A percentile compares a stretch with the other conserved stretches of the same genome.
These are phyloP conservation scores for Caenorhabditis sinica DNA, from an alignment of 2,888 invertebrate species.

Conservation along the genomic window DNA sequence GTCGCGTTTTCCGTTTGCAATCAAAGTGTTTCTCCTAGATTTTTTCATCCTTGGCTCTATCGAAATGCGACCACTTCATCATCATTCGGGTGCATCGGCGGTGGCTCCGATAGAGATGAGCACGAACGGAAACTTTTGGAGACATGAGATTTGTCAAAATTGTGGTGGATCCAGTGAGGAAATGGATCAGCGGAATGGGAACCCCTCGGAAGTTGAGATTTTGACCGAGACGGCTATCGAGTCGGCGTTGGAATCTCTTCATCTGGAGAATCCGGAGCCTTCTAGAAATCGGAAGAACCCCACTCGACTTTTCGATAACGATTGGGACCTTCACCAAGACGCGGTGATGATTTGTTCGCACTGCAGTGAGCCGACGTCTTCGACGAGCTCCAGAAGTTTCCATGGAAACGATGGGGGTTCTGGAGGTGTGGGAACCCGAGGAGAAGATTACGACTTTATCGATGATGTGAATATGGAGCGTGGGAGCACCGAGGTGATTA, in stretches of 20 bases:
- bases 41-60: no score
- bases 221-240: constrained; percentile 24
- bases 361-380: not conserved
- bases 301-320: not conserved
- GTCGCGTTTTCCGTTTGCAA: no score
- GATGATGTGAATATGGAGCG: constrained; percentile 1
- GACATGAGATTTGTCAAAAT: constrained; percentile 21
- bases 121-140: constrained; percentile 27
- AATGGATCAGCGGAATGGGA: no score
- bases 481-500: constrained; percentile 32
- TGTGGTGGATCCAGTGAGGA: constrained; percentile 13
- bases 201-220: constrained; percentile 8
- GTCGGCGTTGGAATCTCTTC: constrained; percentile 11
- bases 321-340: constrained; percentile 33
- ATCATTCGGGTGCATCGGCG: not conserved
- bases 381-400: not conserved
- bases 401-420: constrained; percentile 21
- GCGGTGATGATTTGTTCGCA: constrained; percentile 3
- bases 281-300: not conserved
- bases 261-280: not conserved
- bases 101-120: constrained; percentile 18
- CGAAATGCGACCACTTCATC: constrained; percentile 31
- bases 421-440: not conserved
- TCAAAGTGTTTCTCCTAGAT: no score
- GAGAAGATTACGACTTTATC: constrained; percentile 21